These are phyloP conservation scores for Trachymyrmex cornetzi DNA, from an alignment of 1,140 invertebrate genomes.

Conservation along the genomic window DNA sequence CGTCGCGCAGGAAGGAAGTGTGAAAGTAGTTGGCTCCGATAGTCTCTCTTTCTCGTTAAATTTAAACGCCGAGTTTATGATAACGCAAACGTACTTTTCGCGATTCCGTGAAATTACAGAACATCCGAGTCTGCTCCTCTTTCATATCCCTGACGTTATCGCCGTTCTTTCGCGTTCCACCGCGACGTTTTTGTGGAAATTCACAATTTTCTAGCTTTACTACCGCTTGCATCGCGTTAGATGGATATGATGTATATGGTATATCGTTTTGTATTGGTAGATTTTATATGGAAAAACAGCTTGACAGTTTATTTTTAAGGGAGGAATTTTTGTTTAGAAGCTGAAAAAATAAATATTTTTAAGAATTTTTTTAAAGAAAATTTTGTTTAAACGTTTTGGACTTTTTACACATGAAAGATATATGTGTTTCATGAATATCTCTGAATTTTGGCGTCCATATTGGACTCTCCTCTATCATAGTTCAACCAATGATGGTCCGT, in stretches of 20 bases:
- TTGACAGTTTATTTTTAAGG: not conserved
- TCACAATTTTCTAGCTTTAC: conserved; percentile 42
- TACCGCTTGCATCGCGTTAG: not conserved
- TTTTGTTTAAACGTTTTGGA: no score
- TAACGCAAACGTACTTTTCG: conserved; percentile 42
- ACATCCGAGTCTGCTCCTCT: conserved; percentile 14
- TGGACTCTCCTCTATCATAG: no score
- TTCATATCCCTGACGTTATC: conserved; percentile 38
- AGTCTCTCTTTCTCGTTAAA: conserved; percentile 17
- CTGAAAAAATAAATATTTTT: no score
- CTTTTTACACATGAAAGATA: no score
- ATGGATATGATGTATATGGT: conserved; percentile 6
- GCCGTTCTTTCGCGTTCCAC: conserved; percentile 1
- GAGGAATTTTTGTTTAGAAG: no score
- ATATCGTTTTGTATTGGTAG: not conserved
- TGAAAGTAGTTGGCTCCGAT: conserved; percentile 6
- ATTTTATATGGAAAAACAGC: not conserved
- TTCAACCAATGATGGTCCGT: no score
- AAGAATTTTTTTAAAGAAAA: no score
- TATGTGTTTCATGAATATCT: no score
- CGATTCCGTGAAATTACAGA: conserved; percentile 50
- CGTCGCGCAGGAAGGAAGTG: not conserved
- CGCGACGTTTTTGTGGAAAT: conserved; percentile 48
- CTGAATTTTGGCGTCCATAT: no score
- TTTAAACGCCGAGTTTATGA: conserved; percentile 39